These are phyloP conservation scores for Natrix natrix DNA, from an alignment of 2,797 vertebrate genomes.

Conservation along the genomic window DNA sequence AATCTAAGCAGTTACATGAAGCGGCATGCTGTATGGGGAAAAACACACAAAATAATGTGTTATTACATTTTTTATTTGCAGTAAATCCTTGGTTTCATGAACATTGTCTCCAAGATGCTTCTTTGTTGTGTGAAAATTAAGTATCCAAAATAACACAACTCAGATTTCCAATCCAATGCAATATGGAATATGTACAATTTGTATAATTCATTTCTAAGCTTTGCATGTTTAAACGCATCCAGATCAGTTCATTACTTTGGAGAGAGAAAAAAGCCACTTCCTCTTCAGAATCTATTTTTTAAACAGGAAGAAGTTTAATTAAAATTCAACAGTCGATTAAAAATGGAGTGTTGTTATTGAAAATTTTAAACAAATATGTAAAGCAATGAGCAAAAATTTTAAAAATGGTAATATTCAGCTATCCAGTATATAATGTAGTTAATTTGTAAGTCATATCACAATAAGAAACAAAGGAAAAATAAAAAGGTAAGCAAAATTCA, in stretches of 20 bases:
- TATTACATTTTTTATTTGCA: neutral
- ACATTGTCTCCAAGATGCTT: neutral
- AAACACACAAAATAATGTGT: neutral
- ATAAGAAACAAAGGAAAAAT: neutral
- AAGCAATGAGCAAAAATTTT: neutral
- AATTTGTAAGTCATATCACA: neutral
- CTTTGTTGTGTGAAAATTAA: constrained; percentile 15
- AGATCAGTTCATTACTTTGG: neutral
- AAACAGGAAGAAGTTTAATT: neutral
- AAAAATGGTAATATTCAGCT: neutral
- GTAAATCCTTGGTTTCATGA: constrained; percentile 29
- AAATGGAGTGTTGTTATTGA: neutral
- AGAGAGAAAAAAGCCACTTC: neutral
- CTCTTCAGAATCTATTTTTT: neutral
- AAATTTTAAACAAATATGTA: neutral
- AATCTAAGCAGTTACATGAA: constrained; percentile 30
- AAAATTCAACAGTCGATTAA: neutral
- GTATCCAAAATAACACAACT: neutral
- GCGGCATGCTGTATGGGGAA: neutral
- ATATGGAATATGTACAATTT: neutral
- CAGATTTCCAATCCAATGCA: neutral
- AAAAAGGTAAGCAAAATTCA: neutral
- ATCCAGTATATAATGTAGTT: neutral
- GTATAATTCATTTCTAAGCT: neutral
- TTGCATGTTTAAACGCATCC: neutral